Base-by-base conservation (phyloP, 2,113 vertebrate species). In the Oncorhynchus keta region DNA sequence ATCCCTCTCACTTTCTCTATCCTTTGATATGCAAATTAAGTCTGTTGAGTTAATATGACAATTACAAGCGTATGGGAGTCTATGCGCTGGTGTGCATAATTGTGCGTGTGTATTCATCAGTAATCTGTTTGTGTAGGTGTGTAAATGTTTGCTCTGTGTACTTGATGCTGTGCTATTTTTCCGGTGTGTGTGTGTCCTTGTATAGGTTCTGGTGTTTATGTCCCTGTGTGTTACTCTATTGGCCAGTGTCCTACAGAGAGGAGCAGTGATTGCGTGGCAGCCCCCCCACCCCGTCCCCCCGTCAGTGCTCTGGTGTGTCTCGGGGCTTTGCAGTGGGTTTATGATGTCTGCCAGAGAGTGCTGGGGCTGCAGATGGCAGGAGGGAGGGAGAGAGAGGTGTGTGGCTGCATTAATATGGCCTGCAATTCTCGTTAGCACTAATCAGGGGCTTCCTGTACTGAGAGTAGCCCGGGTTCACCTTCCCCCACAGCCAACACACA, bases 351-450 rank as follows among this genome's bases (percentile, higher is more conserved):
- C 89, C 90, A 90, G 68, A 72, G 80, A 79, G 81, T 69, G 81
- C 51, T 59, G 82, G 77, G 81, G 83, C 85, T 89, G 88, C 92
- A 93, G 91, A 93, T 93, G 92, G 93, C 92, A 92, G 83, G 83
- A 84, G 84, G 48, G 68, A 79, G 72, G 72, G 77, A 76, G 74
- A 76, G 78, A 88, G 89, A 91, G 90, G 91, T 93, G 92, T 93
- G 93, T 87, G 92, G 89, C 87, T 93, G 92, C 92, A 93, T 94
- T 94, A 93, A 94, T 94, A 92, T 72, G 84, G 91, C 93, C 93
- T 94, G 93, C 89, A 87, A 64, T 92, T 93, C 91, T 94, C 92
- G 80, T 94, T 94, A 94, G 89, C 81, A 62, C 90, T 94, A 94
- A 93, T 94, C 93, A 94, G 90, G 92, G 89, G 89, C 89, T 94